Percentiles rank a stretch among this genome's conserved stretches.
phyloP scores from a whole-genome alignment of 2,797 vertebrate species.

The Eulemur albifrons region DNA sequence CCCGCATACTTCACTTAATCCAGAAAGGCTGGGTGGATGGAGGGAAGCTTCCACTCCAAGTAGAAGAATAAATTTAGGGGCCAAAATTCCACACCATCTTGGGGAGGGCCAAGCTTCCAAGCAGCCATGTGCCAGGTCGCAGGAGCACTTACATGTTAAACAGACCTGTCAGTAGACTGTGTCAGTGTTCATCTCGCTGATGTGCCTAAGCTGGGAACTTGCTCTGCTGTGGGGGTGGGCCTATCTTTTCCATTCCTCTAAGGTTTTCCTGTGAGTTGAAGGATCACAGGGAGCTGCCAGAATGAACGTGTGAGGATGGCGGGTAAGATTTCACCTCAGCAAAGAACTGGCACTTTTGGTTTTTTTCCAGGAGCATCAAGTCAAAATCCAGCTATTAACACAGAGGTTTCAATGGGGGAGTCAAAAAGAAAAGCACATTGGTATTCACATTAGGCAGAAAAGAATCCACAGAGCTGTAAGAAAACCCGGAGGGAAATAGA shows the following conservation, averaged over 20 bases:
- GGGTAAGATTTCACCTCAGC: background rate
- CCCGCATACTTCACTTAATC: background rate
- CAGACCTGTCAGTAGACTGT: background rate
- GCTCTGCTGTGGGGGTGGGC: constrained; percentile 38
- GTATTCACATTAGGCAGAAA: constrained; percentile 29
- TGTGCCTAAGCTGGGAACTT: constrained; percentile 36
- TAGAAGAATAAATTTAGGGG: background rate
- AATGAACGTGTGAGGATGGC: background rate
- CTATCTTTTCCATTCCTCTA: constrained; percentile 20
- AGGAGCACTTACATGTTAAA: background rate
- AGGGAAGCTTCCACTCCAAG: background rate
- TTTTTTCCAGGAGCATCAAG: background rate
- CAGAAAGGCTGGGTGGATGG: background rate
- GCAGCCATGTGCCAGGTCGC: background rate
- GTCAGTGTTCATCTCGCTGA: constrained; percentile 23
- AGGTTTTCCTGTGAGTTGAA: constrained; percentile 49
- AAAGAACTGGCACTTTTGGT: background rate
- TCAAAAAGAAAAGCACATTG: constrained; percentile 14
- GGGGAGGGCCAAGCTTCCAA: background rate
- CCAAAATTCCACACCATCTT: background rate
- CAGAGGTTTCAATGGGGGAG: background rate
- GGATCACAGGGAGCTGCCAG: background rate
- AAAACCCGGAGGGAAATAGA: constrained; percentile 41
- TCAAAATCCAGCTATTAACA: constrained; percentile 57
- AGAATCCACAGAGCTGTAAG: background rate